These are phyloP conservation scores for Nomia melanderi DNA, from an alignment of 1,140 invertebrate genomes.

Conservation along the genomic window DNA sequence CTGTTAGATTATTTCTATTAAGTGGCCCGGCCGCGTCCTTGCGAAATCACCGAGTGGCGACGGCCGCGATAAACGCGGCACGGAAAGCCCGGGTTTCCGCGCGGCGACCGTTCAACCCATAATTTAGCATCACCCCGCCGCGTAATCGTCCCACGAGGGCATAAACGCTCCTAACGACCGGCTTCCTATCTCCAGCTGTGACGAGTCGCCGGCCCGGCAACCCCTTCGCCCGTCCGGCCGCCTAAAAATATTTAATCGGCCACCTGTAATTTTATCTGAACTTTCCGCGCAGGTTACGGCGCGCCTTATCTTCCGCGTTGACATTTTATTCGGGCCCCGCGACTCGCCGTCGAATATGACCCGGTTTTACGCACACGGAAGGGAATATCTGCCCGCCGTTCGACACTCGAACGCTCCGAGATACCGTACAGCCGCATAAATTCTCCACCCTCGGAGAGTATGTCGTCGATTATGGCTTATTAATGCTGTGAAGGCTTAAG, in stretches of 20 bases:
- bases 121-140: conserved; percentile 49
- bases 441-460: background rate
- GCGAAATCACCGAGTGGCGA: conserved; percentile 26
- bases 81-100: background rate
- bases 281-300: conserved; percentile 23
- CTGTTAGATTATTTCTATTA: conserved; percentile 8
- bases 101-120: conserved; percentile 37
- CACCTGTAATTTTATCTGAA: conserved; percentile 46
- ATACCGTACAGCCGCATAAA: background rate
- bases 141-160: conserved; percentile 52
- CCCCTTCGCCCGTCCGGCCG: background rate
- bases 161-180: conserved; percentile 53
- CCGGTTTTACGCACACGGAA: conserved; percentile 3
- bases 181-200: conserved; percentile 52
- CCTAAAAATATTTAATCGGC: conserved; percentile 45
- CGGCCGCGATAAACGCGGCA: conserved; percentile 16
- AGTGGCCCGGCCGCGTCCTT: background rate
- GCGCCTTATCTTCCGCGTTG: conserved; percentile 30
- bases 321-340: conserved; percentile 34
- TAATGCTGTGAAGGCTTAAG: background rate
- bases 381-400: background rate
- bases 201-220: conserved; percentile 38
- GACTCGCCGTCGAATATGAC: background rate
- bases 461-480: conserved; percentile 6
- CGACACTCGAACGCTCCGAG: background rate